phyloP scores from a whole-genome alignment of 2,113 vertebrate genomes.

The Coregonus clupeaformis region DNA sequence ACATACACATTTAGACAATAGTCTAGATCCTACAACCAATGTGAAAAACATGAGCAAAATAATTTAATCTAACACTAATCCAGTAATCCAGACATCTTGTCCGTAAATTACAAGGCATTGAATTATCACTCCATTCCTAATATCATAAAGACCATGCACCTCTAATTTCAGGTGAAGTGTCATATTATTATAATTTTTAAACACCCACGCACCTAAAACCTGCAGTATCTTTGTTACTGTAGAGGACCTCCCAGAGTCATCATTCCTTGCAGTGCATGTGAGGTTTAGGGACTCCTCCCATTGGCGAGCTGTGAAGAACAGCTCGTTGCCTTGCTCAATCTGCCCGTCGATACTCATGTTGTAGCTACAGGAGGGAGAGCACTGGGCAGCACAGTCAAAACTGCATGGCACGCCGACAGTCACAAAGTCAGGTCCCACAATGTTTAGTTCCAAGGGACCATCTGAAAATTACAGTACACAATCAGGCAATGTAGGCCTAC shows the following conservation, averaged over 20 bases:
- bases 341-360: slow-evolving; percentile 43
- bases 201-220: slow-evolving; percentile 36
- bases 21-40: not conserved
- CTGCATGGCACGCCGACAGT: slow-evolving; percentile 55
- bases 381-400: slow-evolving; percentile 23
- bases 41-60: too few relatives aligned
- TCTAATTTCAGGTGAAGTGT: not conserved
- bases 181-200: too few relatives aligned
- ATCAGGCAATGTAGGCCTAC: not conserved
- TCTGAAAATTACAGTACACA: slow-evolving; percentile 30
- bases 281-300: slow-evolving; percentile 36
- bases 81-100: not conserved
- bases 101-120: not conserved
- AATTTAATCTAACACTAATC: too few relatives aligned
- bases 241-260: fast-evolving
- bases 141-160: too few relatives aligned
- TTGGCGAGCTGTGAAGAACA: slow-evolving; percentile 33
- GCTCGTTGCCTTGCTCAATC: not conserved
- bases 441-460: not conserved
- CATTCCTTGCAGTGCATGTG: slow-evolving; percentile 27
- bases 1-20: not conserved
- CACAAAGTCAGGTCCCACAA: slow-evolving; percentile 43
- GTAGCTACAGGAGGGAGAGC: slow-evolving; percentile 30
- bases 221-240: slow-evolving; percentile 29
- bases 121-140: not conserved